A percentile compares a stretch with the other conserved stretches of the same genome.
Conservation (phyloP, 2,113 vertebrate species). For the Riparia riparia region DNA sequence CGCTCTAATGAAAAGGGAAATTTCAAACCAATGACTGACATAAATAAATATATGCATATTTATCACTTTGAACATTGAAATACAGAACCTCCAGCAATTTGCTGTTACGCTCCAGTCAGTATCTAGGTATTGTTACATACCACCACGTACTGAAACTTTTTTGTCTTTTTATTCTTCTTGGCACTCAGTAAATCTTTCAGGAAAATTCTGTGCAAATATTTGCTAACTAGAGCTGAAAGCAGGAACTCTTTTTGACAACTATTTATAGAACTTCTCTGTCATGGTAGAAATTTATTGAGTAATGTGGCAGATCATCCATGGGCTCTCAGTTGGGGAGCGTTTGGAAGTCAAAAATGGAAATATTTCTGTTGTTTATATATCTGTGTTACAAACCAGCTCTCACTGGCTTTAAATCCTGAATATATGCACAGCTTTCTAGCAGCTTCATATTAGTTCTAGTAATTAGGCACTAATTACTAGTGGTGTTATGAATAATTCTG, state of each 20-base stretch:
- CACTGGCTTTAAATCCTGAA: background rate
- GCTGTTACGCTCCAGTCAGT: background rate
- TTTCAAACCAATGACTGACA: background rate
- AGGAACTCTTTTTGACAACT: background rate
- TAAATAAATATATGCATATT: background rate
- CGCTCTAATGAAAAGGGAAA: background rate
- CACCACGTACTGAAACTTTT: accelerated
- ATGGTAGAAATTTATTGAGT: background rate
- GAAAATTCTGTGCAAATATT: background rate
- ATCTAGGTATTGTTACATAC: background rate
- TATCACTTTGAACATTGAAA: background rate
- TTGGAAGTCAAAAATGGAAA: background rate
- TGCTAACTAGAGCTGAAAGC: background rate
- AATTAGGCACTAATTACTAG: background rate
- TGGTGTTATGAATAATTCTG: background rate
- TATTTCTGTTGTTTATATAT: background rate
- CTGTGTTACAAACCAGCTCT: background rate
- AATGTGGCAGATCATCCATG: accelerated
- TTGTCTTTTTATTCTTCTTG: background rate
- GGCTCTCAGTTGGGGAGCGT: background rate
- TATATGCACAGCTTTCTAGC: background rate
- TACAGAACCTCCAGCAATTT: background rate
- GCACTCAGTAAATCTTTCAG: background rate
- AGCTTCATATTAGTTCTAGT: background rate
- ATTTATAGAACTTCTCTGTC: background rate